Evolutionary conservation across 2,888 invertebrate species (phyloP).

Genomic region (Muscina levida): DNA sequence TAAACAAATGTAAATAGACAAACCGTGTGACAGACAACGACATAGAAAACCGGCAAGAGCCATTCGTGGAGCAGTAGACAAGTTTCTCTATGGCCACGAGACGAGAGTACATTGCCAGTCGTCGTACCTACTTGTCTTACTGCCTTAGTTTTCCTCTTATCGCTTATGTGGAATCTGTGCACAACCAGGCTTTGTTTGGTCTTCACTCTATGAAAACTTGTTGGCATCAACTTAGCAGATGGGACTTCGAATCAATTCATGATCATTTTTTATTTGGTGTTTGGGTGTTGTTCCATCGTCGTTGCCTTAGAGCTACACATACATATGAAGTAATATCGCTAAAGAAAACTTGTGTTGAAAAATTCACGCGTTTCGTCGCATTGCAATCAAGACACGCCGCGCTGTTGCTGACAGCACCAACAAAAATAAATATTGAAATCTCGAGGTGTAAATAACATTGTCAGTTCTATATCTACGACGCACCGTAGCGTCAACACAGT

Average conservation of each 20-base stretch:
- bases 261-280: conserved; percentile 23
- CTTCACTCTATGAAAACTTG: conserved; percentile 15
- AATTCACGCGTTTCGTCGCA: conserved; percentile 52
- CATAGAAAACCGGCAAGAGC: too few species aligned
- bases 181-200: not conserved
- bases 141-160: conserved; percentile 35
- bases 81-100: conserved; percentile 8
- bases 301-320: not conserved
- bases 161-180: too few species aligned
- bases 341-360: conserved; percentile 28
- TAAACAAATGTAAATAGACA: too few species aligned
- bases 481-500: conserved; percentile 2
- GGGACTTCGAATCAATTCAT: conserved; percentile 9
- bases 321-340: not conserved
- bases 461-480: not conserved
- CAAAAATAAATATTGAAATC: conserved; percentile 10
- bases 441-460: not conserved
- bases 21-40: not conserved
- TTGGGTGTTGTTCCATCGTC: not conserved
- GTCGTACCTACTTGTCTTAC: conserved; percentile 30
- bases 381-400: conserved; percentile 4
- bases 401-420: not conserved
- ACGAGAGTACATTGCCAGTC: not conserved
- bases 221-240: conserved; percentile 8
- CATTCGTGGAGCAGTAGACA: too few species aligned